phyloP scores from a whole-genome alignment of 2,888 invertebrate genomes.

The Campopleginae sp. region DNA sequence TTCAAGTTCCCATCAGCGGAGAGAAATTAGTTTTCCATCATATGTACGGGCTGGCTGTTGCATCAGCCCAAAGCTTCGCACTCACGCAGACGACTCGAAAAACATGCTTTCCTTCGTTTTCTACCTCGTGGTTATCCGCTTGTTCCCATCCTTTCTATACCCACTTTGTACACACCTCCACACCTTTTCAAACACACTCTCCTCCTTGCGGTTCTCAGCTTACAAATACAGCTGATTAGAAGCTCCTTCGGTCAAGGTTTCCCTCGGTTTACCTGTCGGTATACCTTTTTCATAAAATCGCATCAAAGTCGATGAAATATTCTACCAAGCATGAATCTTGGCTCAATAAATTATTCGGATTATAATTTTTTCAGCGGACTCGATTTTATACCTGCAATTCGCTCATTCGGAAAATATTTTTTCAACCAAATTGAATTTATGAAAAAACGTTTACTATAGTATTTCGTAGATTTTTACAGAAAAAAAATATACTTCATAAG shows the following conservation, averaged over 20 bases:
- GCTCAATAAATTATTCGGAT: not conserved
- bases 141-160: not conserved
- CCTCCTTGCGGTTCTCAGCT: not conserved
- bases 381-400: not conserved
- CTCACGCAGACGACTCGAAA: not conserved
- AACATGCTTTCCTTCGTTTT: not conserved
- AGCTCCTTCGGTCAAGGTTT: not conserved
- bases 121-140: not conserved
- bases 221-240: not conserved
- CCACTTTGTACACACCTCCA: not conserved
- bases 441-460: not conserved
- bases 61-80: not conserved
- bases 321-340: no score
- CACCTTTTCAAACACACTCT: not conserved
- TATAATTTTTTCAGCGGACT: not conserved
- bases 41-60: slow-evolving; percentile 1
- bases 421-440: not conserved
- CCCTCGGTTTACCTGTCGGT: not conserved
- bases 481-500: not conserved
- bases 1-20: not conserved
- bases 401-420: not conserved
- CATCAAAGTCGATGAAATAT: not conserved
- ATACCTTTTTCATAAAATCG: not conserved
- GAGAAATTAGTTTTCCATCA: not conserved
- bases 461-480: not conserved